Conservation (phyloP, 2,797 vertebrate genomes). For the Cyprinodon diabolis region DNA sequence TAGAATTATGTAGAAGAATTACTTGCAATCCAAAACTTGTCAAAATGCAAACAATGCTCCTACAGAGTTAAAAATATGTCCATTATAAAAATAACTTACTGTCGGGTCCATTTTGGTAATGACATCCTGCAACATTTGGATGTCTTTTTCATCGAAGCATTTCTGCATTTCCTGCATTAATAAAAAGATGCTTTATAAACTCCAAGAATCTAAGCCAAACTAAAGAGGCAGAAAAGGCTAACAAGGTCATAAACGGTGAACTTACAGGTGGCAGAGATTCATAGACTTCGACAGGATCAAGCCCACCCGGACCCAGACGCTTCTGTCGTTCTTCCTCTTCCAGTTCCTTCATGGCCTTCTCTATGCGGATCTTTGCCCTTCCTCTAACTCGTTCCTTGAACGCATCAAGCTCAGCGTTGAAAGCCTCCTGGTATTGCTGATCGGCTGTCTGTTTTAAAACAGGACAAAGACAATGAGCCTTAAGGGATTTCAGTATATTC, state of each 20-base stretch:
- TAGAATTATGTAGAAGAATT: constrained; percentile 21
- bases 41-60: background rate
- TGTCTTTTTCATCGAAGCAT: constrained; percentile 94
- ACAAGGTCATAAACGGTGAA: background rate
- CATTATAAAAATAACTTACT: constrained; percentile 67
- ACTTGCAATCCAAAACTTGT: background rate
- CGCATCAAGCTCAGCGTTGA: constrained; percentile 91
- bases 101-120: constrained; percentile 95
- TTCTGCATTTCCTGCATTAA: constrained; percentile 89
- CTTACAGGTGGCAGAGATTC: constrained; percentile 86
- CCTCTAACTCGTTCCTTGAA: constrained; percentile 91
- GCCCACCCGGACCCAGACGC: constrained; percentile 88
- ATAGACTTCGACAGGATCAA: constrained; percentile 93
- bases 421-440: constrained; percentile 95
- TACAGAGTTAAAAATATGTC: background rate
- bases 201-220: background rate
- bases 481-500: background rate
- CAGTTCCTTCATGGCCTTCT: constrained; percentile 92
- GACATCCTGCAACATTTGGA: constrained; percentile 89
- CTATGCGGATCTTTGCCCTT: constrained; percentile 90
- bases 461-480: background rate
- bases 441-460: constrained; percentile 85
- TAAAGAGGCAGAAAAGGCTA: background rate
- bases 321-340: constrained; percentile 92
- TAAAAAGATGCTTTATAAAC: constrained; percentile 6